Conservation (phyloP, 2,797 vertebrate species). For the Dendrocincla tyrannina region DNA sequence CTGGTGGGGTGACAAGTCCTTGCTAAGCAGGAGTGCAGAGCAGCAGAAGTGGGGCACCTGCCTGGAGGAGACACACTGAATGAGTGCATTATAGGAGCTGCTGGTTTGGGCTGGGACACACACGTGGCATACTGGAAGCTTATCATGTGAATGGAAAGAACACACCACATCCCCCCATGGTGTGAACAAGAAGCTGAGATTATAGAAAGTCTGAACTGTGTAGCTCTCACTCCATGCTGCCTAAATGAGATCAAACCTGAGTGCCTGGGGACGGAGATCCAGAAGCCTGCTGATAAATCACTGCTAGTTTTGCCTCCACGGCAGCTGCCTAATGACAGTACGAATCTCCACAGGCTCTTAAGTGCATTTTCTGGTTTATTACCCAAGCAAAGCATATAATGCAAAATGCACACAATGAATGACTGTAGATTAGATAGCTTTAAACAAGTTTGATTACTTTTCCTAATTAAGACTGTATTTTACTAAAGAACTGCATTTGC, state of each 20-base stretch:
- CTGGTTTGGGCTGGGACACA: fast-evolving
- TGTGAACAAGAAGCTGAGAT: not conserved
- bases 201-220: not conserved
- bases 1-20: not conserved
- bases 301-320: slow-evolving; percentile 25
- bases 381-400: not conserved
- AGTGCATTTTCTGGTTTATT: slow-evolving; percentile 22
- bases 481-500: slow-evolving; percentile 13
- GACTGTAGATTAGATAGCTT: not conserved
- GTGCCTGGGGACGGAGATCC: not conserved
- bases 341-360: not conserved
- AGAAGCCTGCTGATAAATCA: slow-evolving; percentile 8
- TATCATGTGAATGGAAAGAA: not conserved
- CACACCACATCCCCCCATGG: not conserved
- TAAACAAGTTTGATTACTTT: slow-evolving; percentile 20
- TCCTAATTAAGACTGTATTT: slow-evolving; percentile 52
- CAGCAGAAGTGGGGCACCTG: not conserved
- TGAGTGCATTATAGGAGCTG: not conserved
- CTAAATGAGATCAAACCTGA: not conserved
- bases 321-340: slow-evolving; percentile 17
- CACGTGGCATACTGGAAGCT: not conserved
- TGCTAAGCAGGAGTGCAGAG: not conserved
- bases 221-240: not conserved
- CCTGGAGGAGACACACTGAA: not conserved
- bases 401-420: not conserved